Evolutionary conservation across 2,797 vertebrate genomes (phyloP).

Genomic region (Microchirus variegatus): DNA sequence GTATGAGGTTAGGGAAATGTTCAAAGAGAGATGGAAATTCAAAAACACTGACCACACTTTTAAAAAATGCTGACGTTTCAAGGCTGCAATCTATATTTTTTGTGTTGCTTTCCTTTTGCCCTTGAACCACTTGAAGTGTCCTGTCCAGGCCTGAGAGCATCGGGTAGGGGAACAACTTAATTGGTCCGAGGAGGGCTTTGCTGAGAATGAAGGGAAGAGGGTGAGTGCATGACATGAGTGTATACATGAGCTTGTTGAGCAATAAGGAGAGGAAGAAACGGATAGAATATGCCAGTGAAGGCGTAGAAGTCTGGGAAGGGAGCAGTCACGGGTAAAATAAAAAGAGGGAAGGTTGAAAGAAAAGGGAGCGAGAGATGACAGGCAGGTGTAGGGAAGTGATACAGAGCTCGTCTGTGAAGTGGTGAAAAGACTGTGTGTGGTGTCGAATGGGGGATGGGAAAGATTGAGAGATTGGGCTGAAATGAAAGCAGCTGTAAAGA

Average conservation of each 20-base stretch:
- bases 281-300: conserved; percentile 34
- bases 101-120: conserved; percentile 9
- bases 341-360: conserved; percentile 41
- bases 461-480: conserved; percentile 71
- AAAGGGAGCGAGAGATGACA: conserved; percentile 51
- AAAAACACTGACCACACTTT: conserved; percentile 13
- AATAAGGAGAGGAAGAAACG: not conserved
- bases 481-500: conserved; percentile 73
- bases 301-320: conserved; percentile 7
- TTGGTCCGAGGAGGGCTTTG: conserved; percentile 59
- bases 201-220: conserved; percentile 16
- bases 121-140: conserved; percentile 63
- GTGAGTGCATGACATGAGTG: conserved; percentile 13
- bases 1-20: conserved; percentile 17
- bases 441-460: conserved; percentile 37
- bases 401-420: conserved; percentile 48
- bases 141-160: conserved; percentile 31
- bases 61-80: conserved; percentile 16
- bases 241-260: conserved; percentile 13
- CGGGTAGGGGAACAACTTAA: conserved; percentile 55
- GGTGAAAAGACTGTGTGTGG: conserved; percentile 52
- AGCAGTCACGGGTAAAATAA: conserved; percentile 29
- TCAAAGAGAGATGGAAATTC: conserved; percentile 10
- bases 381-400: conserved; percentile 67
- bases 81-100: conserved; percentile 14